Evolutionary conservation across 2,113 vertebrate genomes (phyloP).

Genomic region (Talpa occidentalis): DNA sequence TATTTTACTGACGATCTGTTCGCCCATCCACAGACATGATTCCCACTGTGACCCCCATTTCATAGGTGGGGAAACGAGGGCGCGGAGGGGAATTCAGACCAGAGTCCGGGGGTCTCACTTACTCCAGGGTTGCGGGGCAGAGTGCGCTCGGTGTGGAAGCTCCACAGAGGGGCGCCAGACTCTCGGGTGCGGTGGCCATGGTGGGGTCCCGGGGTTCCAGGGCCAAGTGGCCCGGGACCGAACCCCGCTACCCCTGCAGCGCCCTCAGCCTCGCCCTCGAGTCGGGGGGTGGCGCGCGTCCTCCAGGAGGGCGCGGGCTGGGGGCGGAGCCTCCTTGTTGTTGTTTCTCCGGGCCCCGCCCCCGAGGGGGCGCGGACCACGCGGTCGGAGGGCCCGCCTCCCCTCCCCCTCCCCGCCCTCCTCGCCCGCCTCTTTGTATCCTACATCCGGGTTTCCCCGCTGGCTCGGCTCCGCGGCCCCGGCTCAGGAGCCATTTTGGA

Average conservation of each 20-base stretch:
- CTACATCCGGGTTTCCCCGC: conserved; percentile 95
- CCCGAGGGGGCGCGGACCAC: conserved; percentile 75
- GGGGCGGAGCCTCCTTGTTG: conserved; percentile 74
- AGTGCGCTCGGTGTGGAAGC: neutral
- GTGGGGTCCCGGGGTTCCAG: too few species aligned
- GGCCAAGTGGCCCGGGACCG: rapidly evolving
- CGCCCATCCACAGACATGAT: neutral
- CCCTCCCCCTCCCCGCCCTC: conserved; percentile 44
- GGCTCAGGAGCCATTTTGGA: conserved; percentile 84
- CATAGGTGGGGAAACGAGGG: neutral
- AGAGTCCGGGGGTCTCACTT: neutral
- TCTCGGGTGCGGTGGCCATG: neutral
- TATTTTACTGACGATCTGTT: neutral
- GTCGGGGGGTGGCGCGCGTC: rapidly evolving
- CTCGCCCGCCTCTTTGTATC: conserved; percentile 90
- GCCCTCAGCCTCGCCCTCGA: rapidly evolving
- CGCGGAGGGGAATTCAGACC: neutral
- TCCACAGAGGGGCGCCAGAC: neutral
- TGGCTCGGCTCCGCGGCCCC: conserved; percentile 85
- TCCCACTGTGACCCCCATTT: neutral
- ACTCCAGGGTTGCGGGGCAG: neutral
- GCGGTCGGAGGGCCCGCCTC: conserved; percentile 71
- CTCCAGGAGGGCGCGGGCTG: neutral
- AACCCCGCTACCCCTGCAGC: rapidly evolving
- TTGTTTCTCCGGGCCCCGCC: conserved; percentile 71